Evolutionary conservation across 1,140 invertebrate genomes (phyloP), one percentile per base, ranked within the genome.

Genomic region (Drosophila albomicans): DNA sequence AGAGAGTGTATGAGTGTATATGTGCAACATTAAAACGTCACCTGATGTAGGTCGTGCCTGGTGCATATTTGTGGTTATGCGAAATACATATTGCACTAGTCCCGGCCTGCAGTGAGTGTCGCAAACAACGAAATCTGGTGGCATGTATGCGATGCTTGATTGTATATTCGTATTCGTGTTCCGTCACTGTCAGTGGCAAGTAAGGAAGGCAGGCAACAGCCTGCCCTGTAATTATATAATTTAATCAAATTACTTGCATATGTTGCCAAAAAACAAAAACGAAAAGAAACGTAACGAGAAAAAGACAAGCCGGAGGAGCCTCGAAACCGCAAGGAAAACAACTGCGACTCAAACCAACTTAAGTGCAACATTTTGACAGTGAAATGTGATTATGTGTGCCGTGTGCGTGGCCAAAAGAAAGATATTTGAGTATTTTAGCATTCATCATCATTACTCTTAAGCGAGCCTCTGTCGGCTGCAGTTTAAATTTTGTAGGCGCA

Each of bases 21-120:
- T 25, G 3, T 81, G 77, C 41, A 72, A 51, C 85, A 85, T 88
- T 90, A 89, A 88, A 88, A 89, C 81, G 91, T 92, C 89, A 92
- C 87, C 82, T 82, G 82, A 81, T 90, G 91, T 92, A 92, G 91
- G 91, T 77, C 82, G 91, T 91, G 91, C 78, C 89, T 82, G 72
- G 91, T 92, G 91, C 86, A 82, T 91, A 82, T 85, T 91, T 92
- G 87, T 91, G 85, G 63, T 73, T 81, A 57, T 87, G 81, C 78
- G 48, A 69, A 75, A 81, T 79, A 79, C 91, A 92, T 78, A 92
- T 92, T 92, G 91, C 91, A 92, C 91, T 91, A 91, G 91, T 92
- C 91, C 91, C 91, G 91, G 91, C 91, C 91, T 92, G 91, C 91
- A 89, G 78, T 81, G 74, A 90, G 86, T 89, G 85, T 81, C 85